Base-by-base conservation (phyloP, 2,888 invertebrate genomes). In the Brachyopa scutellaris region DNA sequence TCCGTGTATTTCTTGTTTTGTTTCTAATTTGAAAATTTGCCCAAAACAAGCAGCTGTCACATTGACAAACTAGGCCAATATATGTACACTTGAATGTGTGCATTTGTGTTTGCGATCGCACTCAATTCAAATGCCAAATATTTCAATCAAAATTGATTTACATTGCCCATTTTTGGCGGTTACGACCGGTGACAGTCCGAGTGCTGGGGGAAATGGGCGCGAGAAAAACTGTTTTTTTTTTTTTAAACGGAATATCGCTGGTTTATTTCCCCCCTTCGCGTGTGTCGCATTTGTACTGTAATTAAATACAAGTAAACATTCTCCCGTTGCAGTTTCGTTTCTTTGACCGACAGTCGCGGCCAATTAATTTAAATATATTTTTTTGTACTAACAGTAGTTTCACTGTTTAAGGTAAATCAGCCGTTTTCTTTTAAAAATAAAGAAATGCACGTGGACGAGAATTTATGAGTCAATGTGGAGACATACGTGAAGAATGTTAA, bases 121-220 rank as follows among this genome's bases (percentile, higher is more conserved):
- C 72, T 79, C 49, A 66, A 66, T 79, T 53, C 66, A 79, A 73
- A 79, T 53, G 78, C 78, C 78, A 73, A 79, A 79, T 79, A 79
- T 66, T 79, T 66, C 72, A 73, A 59, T 79, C 78, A 66, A 59
- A 66, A 79, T 59, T 66, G 72, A 79, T 79, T 79, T 79, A 79
- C 78, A 73, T 73, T 79, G 73, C 36, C 72, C 78, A 66, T 73
- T 49, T 79, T 66, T 38, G 73, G 51, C 42, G 33, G 61, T 40
- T 49, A 11, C 7, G 17, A 47, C 21, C 19, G 21, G 29, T 31
- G 31, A 33, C 21, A 8, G 23, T 26, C 6, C 4, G n/a, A n/a
- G n/a, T n/a, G n/a, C 23, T 1, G 47, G 17, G 11, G 23, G 9
- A 23, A 55, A 45, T 33, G 13, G 19, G 29, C 17, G 2, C 29